Conservation (phyloP, 2,888 invertebrate species). For the Timema podura region DNA sequence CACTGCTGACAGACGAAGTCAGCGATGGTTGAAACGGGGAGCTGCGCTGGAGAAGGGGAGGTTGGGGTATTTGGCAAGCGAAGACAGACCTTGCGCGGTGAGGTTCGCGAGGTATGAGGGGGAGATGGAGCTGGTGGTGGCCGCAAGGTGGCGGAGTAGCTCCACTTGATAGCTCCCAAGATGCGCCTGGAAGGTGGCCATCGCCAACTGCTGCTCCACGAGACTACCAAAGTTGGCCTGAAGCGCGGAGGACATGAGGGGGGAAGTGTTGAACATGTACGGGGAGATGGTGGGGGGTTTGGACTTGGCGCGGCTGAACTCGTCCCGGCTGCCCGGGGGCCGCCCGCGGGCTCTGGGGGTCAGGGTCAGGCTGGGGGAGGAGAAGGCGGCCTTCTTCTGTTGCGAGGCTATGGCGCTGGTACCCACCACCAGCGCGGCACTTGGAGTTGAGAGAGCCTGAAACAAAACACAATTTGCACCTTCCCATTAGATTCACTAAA, state of each 20-base stretch:
- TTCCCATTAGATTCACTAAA: no score
- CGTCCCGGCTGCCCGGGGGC: constrained; percentile 15
- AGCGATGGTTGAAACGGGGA: neutral
- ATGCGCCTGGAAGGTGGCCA: constrained; percentile 26
- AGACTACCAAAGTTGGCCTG: constrained; percentile 13
- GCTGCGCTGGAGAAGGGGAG: neutral
- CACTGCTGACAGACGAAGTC: no score
- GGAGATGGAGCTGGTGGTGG: constrained; percentile 13
- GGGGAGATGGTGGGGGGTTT: constrained; percentile 23
- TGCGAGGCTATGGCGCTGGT: no score
- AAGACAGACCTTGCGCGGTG: neutral
- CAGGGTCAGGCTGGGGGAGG: no score
- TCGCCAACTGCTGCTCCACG: constrained; percentile 27
- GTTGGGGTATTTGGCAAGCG: neutral
- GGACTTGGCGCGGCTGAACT: constrained; percentile 13
- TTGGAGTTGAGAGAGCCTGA: neutral
- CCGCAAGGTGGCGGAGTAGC: constrained; percentile 27
- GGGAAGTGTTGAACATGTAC: constrained; percentile 13
- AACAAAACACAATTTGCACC: neutral
- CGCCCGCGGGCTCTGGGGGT: constrained; percentile 1
- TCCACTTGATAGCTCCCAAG: constrained; percentile 27
- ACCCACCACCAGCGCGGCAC: no score
- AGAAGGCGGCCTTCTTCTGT: no score
- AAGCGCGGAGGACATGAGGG: constrained; percentile 16
- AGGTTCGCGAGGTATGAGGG: constrained; percentile 8